These are phyloP conservation scores for Clarias platycephalus DNA, from an alignment of 2,797 vertebrate species.

Conservation along the genomic window DNA sequence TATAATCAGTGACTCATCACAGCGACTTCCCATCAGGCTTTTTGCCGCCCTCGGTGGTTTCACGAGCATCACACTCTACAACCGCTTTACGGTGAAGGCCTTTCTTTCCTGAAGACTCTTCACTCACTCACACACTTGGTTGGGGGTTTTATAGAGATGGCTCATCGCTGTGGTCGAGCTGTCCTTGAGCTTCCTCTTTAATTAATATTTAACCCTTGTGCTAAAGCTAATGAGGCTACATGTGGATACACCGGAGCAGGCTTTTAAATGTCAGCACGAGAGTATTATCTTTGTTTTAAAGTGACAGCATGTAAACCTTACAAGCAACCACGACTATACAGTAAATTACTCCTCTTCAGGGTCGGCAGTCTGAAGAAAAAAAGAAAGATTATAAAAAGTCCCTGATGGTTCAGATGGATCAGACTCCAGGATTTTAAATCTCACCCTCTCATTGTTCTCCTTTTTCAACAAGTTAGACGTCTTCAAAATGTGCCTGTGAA, in stretches of 20 bases:
- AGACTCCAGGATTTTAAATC: not conserved
- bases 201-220: slow-evolving; percentile 38
- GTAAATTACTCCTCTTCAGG: not conserved
- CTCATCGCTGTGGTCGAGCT: slow-evolving; percentile 22
- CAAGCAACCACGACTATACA: not conserved
- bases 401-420: not conserved
- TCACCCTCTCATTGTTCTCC: too few species aligned
- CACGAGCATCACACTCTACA: not conserved
- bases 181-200: slow-evolving; percentile 19
- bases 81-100: not conserved
- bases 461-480: too few species aligned
- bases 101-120: slow-evolving; percentile 15
- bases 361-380: too few species aligned
- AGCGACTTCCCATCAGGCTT: slow-evolving; percentile 25
- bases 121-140: slow-evolving; percentile 9
- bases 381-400: not conserved
- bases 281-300: not conserved
- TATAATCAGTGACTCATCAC: slow-evolving; percentile 35
- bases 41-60: not conserved
- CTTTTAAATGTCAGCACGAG: slow-evolving; percentile 37
- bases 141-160: not conserved
- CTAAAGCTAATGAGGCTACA: slow-evolving; percentile 38
- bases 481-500: too few species aligned
- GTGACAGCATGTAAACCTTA: not conserved
- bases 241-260: not conserved